Evolutionary conservation across 2,888 invertebrate species (phyloP).

Genomic region (Agrochola litura): DNA sequence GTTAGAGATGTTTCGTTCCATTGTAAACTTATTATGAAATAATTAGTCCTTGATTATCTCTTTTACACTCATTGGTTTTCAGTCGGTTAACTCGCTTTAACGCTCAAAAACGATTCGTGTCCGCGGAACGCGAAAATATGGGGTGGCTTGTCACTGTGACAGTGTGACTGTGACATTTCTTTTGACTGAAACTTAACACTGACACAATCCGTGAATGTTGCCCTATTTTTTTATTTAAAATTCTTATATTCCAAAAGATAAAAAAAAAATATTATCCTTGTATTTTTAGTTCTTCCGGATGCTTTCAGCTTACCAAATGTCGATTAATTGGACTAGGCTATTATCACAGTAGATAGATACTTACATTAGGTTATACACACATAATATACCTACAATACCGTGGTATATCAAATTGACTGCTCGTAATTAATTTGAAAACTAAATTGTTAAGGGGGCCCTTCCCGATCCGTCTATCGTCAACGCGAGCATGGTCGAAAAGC

Average conservation of each 20-base stretch:
- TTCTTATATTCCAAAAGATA: background rate
- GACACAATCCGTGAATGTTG: conserved; percentile 23
- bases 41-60: conserved; percentile 12
- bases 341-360: background rate
- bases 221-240: background rate
- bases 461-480: no score
- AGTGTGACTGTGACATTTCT: conserved; percentile 34
- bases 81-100: background rate
- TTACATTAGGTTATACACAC: no score
- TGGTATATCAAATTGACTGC: background rate
- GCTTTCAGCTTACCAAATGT: background rate
- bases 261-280: background rate
- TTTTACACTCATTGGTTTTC: conserved; percentile 1
- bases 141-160: conserved; percentile 55
- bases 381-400: no score
- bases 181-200: conserved; percentile 34
- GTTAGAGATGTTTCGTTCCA: conserved; percentile 34
- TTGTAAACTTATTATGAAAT: conserved; percentile 8
- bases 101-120: background rate
- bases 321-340: background rate
- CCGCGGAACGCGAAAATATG: conserved; percentile 44
- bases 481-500: no score
- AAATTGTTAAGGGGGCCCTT: no score
- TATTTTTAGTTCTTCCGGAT: background rate
- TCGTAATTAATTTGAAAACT: background rate